A percentile compares a stretch with the other conserved stretches of the same genome.
Evolutionary conservation across 2,797 vertebrate genomes (phyloP).

Genomic region (Chloroceryle amazona): DNA sequence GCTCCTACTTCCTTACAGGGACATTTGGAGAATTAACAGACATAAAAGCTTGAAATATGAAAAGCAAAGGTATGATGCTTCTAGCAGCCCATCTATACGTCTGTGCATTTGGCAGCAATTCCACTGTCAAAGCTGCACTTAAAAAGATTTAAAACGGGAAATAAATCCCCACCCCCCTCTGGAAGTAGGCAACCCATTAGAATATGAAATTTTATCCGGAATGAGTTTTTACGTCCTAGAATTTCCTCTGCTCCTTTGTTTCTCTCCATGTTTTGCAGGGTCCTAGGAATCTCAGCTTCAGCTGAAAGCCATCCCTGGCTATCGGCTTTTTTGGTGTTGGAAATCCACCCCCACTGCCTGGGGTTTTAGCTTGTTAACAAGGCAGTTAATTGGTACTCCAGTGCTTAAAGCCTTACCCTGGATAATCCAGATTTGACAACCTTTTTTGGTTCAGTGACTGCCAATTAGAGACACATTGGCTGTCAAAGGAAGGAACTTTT

Average conservation of each 20-base stretch:
- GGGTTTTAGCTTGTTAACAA: background rate
- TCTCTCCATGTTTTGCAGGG: background rate
- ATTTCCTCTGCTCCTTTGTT: background rate
- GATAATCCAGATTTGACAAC: background rate
- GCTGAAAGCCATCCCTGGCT: background rate
- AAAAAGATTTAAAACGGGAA: background rate
- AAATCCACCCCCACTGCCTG: background rate
- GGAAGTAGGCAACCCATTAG: background rate
- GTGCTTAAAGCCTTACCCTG: background rate
- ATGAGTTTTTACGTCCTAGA: background rate
- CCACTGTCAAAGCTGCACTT: background rate
- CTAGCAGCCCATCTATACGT: background rate
- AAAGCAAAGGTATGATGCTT: background rate
- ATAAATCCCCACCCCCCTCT: background rate
- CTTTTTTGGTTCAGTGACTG: background rate
- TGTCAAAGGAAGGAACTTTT: background rate
- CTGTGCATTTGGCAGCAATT: background rate
- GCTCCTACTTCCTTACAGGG: background rate
- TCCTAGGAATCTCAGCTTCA: background rate
- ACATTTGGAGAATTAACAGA: background rate
- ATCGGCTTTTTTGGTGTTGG: too few relatives aligned
- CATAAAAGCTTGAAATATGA: background rate
- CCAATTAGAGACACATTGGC: accelerated
- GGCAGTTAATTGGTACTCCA: background rate
- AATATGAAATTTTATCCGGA: background rate